Base-by-base conservation (phyloP, 2,888 invertebrate genomes). In the Tetragonisca angustula region DNA sequence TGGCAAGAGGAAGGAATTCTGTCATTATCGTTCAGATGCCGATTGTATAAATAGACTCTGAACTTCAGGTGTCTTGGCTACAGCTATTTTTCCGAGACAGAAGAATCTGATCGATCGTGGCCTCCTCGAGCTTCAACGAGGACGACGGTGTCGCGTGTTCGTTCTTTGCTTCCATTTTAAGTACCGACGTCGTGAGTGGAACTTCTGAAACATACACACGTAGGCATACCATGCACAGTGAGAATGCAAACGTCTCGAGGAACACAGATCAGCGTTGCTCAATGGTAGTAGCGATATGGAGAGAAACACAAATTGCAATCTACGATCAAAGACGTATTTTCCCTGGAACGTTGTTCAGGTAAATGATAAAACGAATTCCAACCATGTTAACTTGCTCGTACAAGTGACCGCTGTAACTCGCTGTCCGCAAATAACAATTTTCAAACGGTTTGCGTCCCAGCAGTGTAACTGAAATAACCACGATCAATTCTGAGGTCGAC, bases 191-290 rank as follows among this genome's bases (percentile, higher is more conserved):
- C 67, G 79, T 69, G 36, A 62, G 24, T 17, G 82, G 61, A 27
- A 70, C 72, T 24, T 85, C 89, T 89, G 87, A 68, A 89, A 89
- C 67, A 83, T 21, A 36, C 3, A 21, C 0, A 36, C 19, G 24
- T 59, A 81, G 19, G 27, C 1, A 13, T 3, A n/a, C 43, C 5
- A 19, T 9, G 1, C 24, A 21, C 11, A 32, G 15, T 4, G 27
- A 77, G 49, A 49, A 70, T n/a, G 17, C 4, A 4, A 4, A 50
- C 15, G 65, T 69, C 54, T 49, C 50, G 64, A 32, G 32, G 4
- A 19, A 4, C 4, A 21, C 9, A 19, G 24, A 27, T 6, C 11
- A 17, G 68, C 9, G 36, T 36, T 36, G 3, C 1, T n/a, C 32
- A 61, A 68, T 69, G 32, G 5, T 19, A 24, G 19, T 15, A 24